These are phyloP conservation scores for Serrognathus titanus DNA, from an alignment of 2,888 invertebrate genomes.

Conservation along the genomic window DNA sequence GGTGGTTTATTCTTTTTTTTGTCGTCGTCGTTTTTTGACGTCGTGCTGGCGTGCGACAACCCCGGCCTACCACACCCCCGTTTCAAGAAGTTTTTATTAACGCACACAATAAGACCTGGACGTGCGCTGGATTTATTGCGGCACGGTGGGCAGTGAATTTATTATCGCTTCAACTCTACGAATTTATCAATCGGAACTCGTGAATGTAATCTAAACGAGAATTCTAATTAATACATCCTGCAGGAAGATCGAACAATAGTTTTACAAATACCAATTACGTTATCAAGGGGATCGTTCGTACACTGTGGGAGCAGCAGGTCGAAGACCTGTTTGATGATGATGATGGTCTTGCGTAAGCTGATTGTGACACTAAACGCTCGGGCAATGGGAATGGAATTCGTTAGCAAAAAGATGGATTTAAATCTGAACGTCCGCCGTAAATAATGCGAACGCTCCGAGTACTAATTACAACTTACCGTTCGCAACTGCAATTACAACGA, in stretches of 20 bases:
- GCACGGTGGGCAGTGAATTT: too few species aligned
- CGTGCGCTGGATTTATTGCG: too few species aligned
- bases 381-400: too few species aligned
- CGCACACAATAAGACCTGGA: too few species aligned
- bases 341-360: neutral
- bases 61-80: too few species aligned
- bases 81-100: too few species aligned
- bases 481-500: neutral
- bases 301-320: constrained; percentile 21
- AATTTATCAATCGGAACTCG: neutral
- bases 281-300: constrained; percentile 29
- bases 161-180: too few species aligned
- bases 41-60: too few species aligned
- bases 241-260: constrained; percentile 20
- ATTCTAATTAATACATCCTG: constrained; percentile 25
- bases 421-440: neutral
- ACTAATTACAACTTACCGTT: neutral
- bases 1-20: neutral
- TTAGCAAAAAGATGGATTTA: too few species aligned
- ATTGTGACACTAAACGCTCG: neutral
- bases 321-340: constrained; percentile 6
- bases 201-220: constrained; percentile 1
- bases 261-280: constrained; percentile 27
- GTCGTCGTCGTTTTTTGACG: neutral
- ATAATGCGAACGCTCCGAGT: neutral